Evolutionary conservation across 2,888 invertebrate species (phyloP).

Genomic region (Pseudanteris insignis): DNA sequence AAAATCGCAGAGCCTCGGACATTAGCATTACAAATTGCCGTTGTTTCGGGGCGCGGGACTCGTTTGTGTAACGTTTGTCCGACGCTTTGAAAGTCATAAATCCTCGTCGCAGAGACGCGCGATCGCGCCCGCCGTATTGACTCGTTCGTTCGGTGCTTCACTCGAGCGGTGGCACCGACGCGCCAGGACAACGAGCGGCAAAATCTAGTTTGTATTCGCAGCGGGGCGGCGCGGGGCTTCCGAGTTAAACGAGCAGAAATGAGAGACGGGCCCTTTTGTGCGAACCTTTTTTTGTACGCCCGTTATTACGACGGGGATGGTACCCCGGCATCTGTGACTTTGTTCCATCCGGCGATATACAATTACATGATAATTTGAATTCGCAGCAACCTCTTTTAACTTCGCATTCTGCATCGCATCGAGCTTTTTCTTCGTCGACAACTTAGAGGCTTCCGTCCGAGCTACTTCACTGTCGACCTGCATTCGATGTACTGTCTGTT

Average conservation of each 20-base stretch:
- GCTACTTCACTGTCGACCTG: constrained; percentile 21
- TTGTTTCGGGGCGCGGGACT: constrained; percentile 27
- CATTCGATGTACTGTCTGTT: constrained; percentile 17
- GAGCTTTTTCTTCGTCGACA: constrained; percentile 17
- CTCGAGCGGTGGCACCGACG: constrained; percentile 35
- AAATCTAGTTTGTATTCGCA: constrained; percentile 43
- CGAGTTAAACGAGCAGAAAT: constrained; percentile 43
- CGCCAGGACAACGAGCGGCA: constrained; percentile 36
- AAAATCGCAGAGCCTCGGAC: constrained; percentile 31
- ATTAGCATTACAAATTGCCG: constrained; percentile 43
- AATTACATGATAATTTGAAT: constrained; percentile 62
- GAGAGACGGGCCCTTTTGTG: constrained; percentile 47
- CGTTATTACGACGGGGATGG: constrained; percentile 56
- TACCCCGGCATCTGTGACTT: constrained; percentile 48
- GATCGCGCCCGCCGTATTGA: constrained; percentile 44
- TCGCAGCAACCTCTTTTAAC: constrained; percentile 44
- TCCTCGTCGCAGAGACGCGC: constrained; percentile 40
- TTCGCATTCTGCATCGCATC: constrained; percentile 15
- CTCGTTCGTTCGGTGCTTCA: constrained; percentile 44
- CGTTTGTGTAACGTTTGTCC: constrained; percentile 27
- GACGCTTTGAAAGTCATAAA: constrained; percentile 47
- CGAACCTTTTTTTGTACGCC: constrained; percentile 49
- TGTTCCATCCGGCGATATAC: constrained; percentile 54
- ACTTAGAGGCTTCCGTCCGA: constrained; percentile 15
- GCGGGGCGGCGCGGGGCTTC: constrained; percentile 17